phyloP scores from a whole-genome alignment of 2,113 vertebrate genomes.

The Gymnarchus niloticus region DNA sequence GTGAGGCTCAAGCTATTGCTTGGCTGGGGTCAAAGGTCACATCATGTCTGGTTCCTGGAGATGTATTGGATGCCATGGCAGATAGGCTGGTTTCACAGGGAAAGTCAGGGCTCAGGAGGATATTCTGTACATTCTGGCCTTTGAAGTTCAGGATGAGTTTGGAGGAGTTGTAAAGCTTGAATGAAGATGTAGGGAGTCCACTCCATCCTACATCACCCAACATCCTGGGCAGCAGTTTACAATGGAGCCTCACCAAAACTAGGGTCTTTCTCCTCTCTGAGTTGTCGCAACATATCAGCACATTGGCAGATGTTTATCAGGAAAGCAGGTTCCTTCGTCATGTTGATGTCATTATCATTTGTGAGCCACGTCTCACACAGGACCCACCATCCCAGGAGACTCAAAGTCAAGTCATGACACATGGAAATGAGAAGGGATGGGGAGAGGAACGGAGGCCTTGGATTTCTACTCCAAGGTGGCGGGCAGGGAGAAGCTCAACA shows the following conservation, averaged over 20 bases:
- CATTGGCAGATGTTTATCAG: no score
- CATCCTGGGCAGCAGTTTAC: no score
- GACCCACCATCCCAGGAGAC: no score
- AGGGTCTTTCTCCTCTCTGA: no score
- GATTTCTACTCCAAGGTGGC: neutral
- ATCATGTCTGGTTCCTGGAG: neutral
- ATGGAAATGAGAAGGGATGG: neutral
- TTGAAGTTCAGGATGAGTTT: constrained; percentile 33
- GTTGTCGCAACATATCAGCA: no score
- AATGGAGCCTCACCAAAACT: no score
- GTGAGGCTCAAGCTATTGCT: neutral
- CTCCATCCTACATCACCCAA: no score
- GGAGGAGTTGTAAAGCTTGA: neutral
- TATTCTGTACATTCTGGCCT: constrained; percentile 63
- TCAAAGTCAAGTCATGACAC: neutral
- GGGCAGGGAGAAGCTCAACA: neutral
- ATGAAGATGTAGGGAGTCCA: no score
- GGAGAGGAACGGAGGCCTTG: neutral
- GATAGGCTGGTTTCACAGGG: neutral
- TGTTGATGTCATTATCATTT: neutral
- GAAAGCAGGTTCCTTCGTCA: no score
- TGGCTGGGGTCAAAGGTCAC: neutral
- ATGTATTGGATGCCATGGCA: neutral
- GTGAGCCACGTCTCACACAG: neutral
- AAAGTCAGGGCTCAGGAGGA: neutral